Percentiles rank a stretch among this genome's conserved stretches.
phyloP scores from a whole-genome alignment of 2,888 invertebrate species.

The Selenia dentaria region DNA sequence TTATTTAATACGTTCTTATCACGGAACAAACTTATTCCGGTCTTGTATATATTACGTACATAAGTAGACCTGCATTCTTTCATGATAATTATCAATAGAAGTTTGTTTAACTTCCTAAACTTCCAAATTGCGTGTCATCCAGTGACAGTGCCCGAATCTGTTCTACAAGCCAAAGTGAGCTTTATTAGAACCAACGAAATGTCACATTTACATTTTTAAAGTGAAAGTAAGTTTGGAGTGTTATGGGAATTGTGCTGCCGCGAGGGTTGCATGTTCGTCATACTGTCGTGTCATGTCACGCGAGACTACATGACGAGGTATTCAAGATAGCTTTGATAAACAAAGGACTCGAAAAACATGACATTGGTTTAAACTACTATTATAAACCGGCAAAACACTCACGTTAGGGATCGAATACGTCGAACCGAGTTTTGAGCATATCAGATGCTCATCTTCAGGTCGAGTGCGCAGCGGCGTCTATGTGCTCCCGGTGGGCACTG shows the following conservation, averaged over 20 bases:
- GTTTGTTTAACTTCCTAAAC: conserved; percentile 40
- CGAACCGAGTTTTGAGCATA: too few relatives aligned
- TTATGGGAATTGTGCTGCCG: conserved; percentile 25
- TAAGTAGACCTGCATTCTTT: conserved; percentile 19
- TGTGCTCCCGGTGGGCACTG: too few relatives aligned
- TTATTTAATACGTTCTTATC: conserved; percentile 15
- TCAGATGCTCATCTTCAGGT: too few relatives aligned
- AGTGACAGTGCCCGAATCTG: conserved; percentile 26
- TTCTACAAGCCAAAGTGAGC: conserved; percentile 26
- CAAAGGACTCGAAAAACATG: conserved; percentile 3
- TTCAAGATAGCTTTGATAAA: conserved; percentile 13
- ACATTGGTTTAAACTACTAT: too few relatives aligned
- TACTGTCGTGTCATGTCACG: conserved; percentile 25
- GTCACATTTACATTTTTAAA: conserved; percentile 6
- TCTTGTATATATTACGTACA: conserved; percentile 15
- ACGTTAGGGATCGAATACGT: too few relatives aligned
- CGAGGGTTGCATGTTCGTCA: conserved; percentile 32
- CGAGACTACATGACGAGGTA: conserved; percentile 29
- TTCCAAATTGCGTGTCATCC: conserved; percentile 46
- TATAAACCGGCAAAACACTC: too few relatives aligned
- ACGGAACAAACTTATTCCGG: conserved; percentile 15
- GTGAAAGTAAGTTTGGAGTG: conserved; percentile 20
- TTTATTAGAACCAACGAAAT: conserved; percentile 17
- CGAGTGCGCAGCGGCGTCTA: too few relatives aligned
- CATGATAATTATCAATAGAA: conserved; percentile 36